These are phyloP conservation scores for Morinoia aosen DNA, from an alignment of 2,888 invertebrate species.

Conservation along the genomic window DNA sequence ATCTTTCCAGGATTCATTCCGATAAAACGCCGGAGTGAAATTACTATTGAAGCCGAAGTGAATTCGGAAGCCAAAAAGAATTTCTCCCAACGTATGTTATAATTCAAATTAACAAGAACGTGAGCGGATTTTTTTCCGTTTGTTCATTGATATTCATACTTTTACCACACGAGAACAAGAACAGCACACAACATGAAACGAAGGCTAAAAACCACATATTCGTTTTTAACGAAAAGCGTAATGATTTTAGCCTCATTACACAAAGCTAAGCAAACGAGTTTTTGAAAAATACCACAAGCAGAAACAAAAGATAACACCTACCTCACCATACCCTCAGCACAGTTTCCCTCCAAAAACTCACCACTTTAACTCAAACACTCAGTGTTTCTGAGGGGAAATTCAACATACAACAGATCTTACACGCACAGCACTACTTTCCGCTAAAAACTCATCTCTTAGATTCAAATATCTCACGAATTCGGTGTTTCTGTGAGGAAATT, in stretches of 20 bases:
- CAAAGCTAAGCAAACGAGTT: not conserved
- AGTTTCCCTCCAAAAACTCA: not conserved
- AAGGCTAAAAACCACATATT: not conserved
- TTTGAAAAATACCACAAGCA: not conserved
- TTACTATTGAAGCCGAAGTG: too few relatives aligned
- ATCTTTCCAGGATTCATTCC: too few relatives aligned
- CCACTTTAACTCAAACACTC: not conserved
- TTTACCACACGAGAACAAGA: not conserved
- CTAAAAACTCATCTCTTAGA: not conserved
- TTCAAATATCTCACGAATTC: not conserved
- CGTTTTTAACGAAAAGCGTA: not conserved
- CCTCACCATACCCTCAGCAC: not conserved
- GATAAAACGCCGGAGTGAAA: too few relatives aligned
- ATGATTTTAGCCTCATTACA: not conserved
- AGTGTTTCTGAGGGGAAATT: too few relatives aligned
- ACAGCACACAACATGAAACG: not conserved
- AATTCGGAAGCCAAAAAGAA: too few relatives aligned
- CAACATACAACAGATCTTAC: slow-evolving; percentile 47
- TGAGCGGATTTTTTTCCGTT: too few relatives aligned
- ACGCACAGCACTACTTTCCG: slow-evolving; percentile 54
- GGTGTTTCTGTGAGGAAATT: too few relatives aligned
- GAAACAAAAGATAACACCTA: not conserved
- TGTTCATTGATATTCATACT: too few relatives aligned
- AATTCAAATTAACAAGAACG: too few relatives aligned
- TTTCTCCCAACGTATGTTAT: too few relatives aligned